Base-by-base conservation (phyloP, 2,888 invertebrate genomes). In the Minunthozetes semirufus region DNA sequence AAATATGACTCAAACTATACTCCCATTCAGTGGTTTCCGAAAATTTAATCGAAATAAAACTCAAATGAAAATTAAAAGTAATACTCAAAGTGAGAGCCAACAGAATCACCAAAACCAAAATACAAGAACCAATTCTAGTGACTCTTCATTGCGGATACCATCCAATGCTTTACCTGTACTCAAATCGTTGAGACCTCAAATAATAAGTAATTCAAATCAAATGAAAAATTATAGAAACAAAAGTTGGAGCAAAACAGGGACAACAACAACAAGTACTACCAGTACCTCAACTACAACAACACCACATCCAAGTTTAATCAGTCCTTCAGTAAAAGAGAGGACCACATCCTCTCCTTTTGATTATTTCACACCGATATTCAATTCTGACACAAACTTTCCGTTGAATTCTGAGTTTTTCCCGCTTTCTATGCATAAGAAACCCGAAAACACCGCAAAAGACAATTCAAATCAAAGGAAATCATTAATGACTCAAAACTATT, bases 401-500 rank as follows among this genome's bases (percentile, higher is more conserved):
- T 6, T 17, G 3, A 42, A 68, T 19, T 9, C 68, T 3, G 46
- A 68, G 3, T 42, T 68, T 13, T 42, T 17, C 9, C 17, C 38
- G 3, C 19, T 42, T 38, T 19, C 38, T 6, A 22, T n/a, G 13
- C 9, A 42, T 19, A 29, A 38, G 46, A 68, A 6, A 5, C 38
- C 33, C 4, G 46, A 33, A 15, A 42, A 68, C 19, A 8, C 1
- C 2, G 38, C 42, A 22, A 19, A 61, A 22, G 19, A 53, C 5
- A 53, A 22, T 19, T 15, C 19, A 25, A 61, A 61, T 27, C 27
- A 27, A 38, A 33, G 68, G 46, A 29, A 27, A 61, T 27, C 61
- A 33, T 4, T 61, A 33, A 27, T 61, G 61, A 61, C 61, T 13
- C 61, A 61, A 61, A 61, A 61, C 61, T 61, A 9, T 33, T 61